These are phyloP conservation scores for Allolobophora icterica DNA, from an alignment of 2,888 invertebrate genomes.

Conservation along the genomic window DNA sequence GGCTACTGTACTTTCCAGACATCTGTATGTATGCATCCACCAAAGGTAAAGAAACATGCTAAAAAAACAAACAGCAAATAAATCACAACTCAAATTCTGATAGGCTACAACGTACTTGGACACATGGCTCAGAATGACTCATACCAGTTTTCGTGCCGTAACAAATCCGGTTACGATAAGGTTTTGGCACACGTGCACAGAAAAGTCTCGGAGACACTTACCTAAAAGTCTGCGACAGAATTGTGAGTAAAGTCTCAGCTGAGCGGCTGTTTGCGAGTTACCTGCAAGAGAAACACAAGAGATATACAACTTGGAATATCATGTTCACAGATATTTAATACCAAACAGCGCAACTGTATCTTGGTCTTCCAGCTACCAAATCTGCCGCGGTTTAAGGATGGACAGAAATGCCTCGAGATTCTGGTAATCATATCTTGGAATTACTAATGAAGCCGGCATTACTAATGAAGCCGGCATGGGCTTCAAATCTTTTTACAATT, in stretches of 20 bases:
- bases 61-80: too few species aligned
- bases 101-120: too few species aligned
- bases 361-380: background rate
- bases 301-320: background rate
- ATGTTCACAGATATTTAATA: background rate
- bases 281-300: conserved; percentile 61
- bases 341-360: background rate
- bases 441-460: too few species aligned
- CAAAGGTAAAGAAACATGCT: too few species aligned
- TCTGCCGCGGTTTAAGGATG: background rate
- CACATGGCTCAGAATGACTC: too few species aligned
- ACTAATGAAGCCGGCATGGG: too few species aligned
- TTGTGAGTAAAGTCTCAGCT: conserved; percentile 85
- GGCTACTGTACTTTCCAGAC: too few species aligned
- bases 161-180: too few species aligned
- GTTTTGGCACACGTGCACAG: background rate
- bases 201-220: conserved; percentile 24
- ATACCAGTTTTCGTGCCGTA: too few species aligned
- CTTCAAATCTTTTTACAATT: too few species aligned
- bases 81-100: too few species aligned
- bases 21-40: too few species aligned
- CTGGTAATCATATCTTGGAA: background rate
- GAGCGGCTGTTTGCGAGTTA: conserved; percentile 77
- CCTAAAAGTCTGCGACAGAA: conserved; percentile 70
- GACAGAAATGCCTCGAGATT: background rate